Evolutionary conservation across 2,888 invertebrate species (phyloP), one percentile per base, ranked within the genome.

Genomic region (Cybosia mesomella): DNA sequence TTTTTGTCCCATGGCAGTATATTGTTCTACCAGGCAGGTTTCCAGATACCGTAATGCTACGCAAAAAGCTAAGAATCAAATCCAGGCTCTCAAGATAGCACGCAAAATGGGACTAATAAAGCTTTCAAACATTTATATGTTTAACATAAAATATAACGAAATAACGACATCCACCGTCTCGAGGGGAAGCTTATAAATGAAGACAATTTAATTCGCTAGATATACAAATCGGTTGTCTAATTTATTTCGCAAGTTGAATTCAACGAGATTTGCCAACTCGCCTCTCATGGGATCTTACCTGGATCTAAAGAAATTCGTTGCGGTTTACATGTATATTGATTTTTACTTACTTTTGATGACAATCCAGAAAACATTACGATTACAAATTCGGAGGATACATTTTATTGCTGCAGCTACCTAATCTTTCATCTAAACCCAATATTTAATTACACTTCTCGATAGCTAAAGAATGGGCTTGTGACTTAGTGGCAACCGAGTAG

Each of bases 171-270:
- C 68, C 75, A 76, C 77, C 43, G 65, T 73, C 80, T 78, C 72
- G 63, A 71, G 81, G 81, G 80, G 72, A 74, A 77, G 76, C 82
- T 88, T 87, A 91, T 89, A 91, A 91, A 91, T 91, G 89, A 88
- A 85, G 89, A 90, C 90, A 90, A 89, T 89, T 89, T 90, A 91
- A 91, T 91, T 88, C 85, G 75, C 80, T 74, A 76, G 85, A 85
- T 82, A 87, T 87, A 91, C 89, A 90, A 91, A 91, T 91, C 82
- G 88, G 84, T 83, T 83, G 86, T 85, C 87, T 89, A 89, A 91
- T 91, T 90, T 91, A 91, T 91, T 88, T 87, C 78, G 81, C 84
- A 82, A 86, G 87, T 87, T 85, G 80, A 85, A 87, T 87, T 84
- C 83, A 76, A 80, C 80, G 81, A 85, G 82, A 85, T 87, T 86